Evolutionary conservation across 2,888 invertebrate species (phyloP).

Genomic region (Oasisia sp.): DNA sequence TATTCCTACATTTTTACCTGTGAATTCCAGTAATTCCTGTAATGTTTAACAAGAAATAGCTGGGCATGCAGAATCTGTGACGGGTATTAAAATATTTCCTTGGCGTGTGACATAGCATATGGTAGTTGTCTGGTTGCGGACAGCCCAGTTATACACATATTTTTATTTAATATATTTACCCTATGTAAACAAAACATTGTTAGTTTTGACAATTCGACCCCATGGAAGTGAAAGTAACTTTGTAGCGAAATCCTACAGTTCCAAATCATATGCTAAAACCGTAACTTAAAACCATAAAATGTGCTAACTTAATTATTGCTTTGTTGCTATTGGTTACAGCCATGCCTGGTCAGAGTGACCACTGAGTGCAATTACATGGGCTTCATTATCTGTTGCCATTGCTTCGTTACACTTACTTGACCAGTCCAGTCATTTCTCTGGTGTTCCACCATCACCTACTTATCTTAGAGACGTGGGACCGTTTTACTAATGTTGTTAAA

Average conservation of each 20-base stretch:
- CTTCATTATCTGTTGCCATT: background rate
- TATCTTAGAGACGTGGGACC: no score
- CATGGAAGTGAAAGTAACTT: no score
- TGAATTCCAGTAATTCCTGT: no score
- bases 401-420: background rate
- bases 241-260: no score
- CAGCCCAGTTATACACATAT: background rate
- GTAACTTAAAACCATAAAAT: background rate
- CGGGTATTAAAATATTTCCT: background rate
- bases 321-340: background rate
- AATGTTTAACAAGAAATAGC: no score
- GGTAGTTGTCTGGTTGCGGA: background rate
- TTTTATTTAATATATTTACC: background rate
- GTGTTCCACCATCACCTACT: background rate
- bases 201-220: background rate
- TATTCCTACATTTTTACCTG: no score
- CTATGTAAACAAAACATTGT: background rate
- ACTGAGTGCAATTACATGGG: background rate
- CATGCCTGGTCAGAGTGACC: background rate
- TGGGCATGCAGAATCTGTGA: background rate
- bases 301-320: background rate
- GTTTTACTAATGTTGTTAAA: no score
- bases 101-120: background rate
- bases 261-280: background rate
- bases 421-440: background rate